These are phyloP conservation scores for Gymnobelideus leadbeateri DNA, from an alignment of 2,113 vertebrate genomes.

Conservation along the genomic window DNA sequence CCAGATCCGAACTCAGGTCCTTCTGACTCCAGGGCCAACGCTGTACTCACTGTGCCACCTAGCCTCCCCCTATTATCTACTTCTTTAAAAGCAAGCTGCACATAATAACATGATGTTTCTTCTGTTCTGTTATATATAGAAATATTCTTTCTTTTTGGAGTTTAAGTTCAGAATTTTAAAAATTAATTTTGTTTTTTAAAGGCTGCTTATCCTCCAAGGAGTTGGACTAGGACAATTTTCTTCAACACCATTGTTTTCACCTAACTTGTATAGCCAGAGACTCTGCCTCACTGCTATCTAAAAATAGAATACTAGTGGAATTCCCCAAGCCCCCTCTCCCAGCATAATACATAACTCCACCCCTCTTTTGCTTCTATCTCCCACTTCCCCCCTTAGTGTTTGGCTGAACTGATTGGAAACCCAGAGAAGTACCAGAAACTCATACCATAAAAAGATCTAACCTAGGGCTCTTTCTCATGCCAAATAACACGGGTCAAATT, in stretches of 20 bases:
- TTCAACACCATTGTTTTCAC: background rate
- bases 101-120: background rate
- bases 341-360: background rate
- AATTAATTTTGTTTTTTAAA: background rate
- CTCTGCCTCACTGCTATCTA: background rate
- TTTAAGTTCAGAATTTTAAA: background rate
- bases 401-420: background rate
- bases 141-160: background rate
- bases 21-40: too few species aligned
- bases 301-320: background rate
- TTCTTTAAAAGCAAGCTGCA: background rate
- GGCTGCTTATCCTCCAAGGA: background rate
- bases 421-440: background rate
- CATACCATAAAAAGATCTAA: background rate
- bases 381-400: background rate
- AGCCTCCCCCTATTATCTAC: background rate
- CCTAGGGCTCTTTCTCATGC: background rate
- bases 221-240: background rate
- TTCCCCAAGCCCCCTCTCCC: background rate
- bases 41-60: too few species aligned
- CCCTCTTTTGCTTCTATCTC: background rate
- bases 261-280: background rate
- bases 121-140: background rate
- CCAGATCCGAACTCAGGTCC: too few species aligned
- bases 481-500: background rate